Conservation (phyloP, 2,113 vertebrate species). For the Archocentrus centrarchus region DNA sequence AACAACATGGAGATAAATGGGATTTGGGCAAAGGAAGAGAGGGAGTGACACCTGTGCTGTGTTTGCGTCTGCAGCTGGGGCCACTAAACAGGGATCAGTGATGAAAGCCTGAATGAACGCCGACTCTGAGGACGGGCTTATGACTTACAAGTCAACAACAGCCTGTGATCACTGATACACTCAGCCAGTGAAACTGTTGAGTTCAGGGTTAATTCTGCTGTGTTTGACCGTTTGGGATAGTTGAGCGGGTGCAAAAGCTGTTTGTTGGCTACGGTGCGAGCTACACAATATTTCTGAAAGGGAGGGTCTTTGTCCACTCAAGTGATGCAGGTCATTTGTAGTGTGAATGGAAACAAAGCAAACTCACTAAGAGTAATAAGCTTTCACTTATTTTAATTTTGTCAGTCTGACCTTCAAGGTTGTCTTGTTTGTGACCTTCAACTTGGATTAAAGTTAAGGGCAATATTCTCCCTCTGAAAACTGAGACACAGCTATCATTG, state of each 20-base stretch:
- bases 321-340: background rate
- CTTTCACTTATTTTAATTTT: background rate
- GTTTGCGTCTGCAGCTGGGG: conserved; percentile 31
- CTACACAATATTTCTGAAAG: background rate
- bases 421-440: background rate
- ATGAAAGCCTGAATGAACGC: conserved; percentile 47
- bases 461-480: background rate
- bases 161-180: conserved; percentile 58
- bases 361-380: background rate
- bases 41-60: conserved; percentile 36
- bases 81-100: conserved; percentile 36
- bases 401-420: rapidly evolving
- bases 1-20: background rate
- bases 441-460: background rate
- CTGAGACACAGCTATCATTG: background rate
- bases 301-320: background rate
- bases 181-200: conserved; percentile 30
- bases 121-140: conserved; percentile 31
- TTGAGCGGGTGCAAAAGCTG: background rate
- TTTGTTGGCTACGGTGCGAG: background rate
- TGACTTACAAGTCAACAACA: conserved; percentile 53
- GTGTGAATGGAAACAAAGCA: background rate
- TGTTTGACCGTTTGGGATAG: background rate
- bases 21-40: conserved; percentile 8
- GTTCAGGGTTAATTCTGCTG: background rate